Evolutionary conservation across 1,140 invertebrate species (phyloP).

Genomic region (Tribolium castaneum): DNA sequence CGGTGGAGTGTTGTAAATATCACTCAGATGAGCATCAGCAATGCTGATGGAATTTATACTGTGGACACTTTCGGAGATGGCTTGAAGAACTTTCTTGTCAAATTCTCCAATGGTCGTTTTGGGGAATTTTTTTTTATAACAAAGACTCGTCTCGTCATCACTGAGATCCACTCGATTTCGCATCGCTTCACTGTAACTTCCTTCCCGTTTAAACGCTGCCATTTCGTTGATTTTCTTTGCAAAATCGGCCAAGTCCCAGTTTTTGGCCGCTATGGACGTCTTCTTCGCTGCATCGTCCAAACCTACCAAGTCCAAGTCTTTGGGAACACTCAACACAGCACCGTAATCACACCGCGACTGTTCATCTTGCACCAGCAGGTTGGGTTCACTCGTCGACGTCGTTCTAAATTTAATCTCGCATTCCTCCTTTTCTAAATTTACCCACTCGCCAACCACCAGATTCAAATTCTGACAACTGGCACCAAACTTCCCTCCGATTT

Average conservation of each 20-base stretch:
- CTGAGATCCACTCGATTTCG: constrained; percentile 59
- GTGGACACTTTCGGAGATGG: constrained; percentile 62
- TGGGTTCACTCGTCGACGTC: constrained; percentile 63
- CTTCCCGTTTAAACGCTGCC: constrained; percentile 57
- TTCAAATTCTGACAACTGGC: constrained; percentile 61
- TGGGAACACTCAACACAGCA: constrained; percentile 67
- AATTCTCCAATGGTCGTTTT: constrained; percentile 58
- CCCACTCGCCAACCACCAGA: constrained; percentile 48
- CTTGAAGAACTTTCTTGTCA: constrained; percentile 58
- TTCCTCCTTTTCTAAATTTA: constrained; percentile 61
- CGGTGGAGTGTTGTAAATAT: not conserved
- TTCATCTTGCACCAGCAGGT: constrained; percentile 60
- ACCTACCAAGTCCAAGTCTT: constrained; percentile 66
- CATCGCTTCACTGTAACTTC: constrained; percentile 62
- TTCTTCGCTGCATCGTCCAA: constrained; percentile 50
- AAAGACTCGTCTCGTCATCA: constrained; percentile 57
- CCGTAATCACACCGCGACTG: constrained; percentile 14
- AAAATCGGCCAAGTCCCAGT: constrained; percentile 68
- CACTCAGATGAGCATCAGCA: not conserved
- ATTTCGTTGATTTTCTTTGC: constrained; percentile 48
- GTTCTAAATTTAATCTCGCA: constrained; percentile 60
- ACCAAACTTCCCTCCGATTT: constrained; percentile 58
- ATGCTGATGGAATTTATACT: constrained; percentile 47
- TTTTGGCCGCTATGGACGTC: constrained; percentile 61
- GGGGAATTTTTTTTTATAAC: constrained; percentile 52